Evolutionary conservation across 2,797 vertebrate genomes (phyloP), one percentile per base, ranked within the genome.

Genomic region (Scomberomorus guttatus): DNA sequence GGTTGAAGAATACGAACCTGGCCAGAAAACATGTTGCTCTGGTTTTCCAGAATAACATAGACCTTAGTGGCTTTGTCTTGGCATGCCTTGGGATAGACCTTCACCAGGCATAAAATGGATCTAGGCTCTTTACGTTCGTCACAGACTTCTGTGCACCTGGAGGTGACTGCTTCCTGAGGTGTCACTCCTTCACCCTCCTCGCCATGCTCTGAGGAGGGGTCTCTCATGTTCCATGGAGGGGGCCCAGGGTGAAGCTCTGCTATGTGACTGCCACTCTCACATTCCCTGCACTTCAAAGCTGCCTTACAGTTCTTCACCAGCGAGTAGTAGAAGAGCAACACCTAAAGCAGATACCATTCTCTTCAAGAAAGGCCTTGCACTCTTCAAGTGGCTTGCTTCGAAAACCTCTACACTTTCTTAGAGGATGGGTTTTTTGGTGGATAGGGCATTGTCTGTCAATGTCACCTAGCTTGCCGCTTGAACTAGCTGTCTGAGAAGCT

Each of bases 101-200:
- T 44, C 0, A 17, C 39, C 1, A 62, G 22, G 22, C 37, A 62
- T 2, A 62, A 62, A 12, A 39, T 44, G 2, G 59, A 62, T 8
- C 39, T 15, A 4, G 29, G 18, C 0, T 5, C 20, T 4, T 42
- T 1, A 10, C 13, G 13, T 17, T 8, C 5, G 0, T 14, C 7
- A 25, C 59, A 62, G 3, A 67, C 64, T n/a, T 65, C 27, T 8
- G 62, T 65, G 20, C 46, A 65, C 27, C 20, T 29, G 2, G 62
- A 50, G 25, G 20, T 42, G 27, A 55, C 34, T 1, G 32, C 3
- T n/a, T 34, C 1, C 12, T 22, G 34, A 17, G 20, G 9, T 20
- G 25, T 17, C 18, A 37, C 64, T 20, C 6, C 14, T 37, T 39
- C 65, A 4, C 9, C 15, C 51, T 68, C 65, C 29, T n/a, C n/a